Conservation (phyloP, 2,113 vertebrate genomes). For the Festucalex cinctus region DNA sequence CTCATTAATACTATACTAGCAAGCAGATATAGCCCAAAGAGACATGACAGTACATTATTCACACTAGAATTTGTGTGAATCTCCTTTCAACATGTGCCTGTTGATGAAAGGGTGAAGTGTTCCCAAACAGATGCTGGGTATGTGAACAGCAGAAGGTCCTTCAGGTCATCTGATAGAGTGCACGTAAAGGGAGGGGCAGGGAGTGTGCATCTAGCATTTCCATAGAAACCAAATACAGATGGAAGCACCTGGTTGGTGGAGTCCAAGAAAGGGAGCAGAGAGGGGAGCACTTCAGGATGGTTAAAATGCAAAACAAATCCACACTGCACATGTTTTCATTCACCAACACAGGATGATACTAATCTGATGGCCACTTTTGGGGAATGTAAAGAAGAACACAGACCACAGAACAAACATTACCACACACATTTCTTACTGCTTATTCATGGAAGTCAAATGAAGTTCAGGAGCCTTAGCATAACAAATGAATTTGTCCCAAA, state of each 20-base stretch:
- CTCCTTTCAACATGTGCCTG: constrained; percentile 8
- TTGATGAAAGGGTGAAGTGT: constrained; percentile 27
- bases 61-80: neutral
- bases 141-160: constrained; percentile 28
- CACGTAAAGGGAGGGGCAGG: constrained; percentile 45
- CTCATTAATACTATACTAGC: too few species aligned
- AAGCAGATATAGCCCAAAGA: neutral
- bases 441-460: constrained; percentile 1
- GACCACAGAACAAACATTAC: constrained; percentile 20
- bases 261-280: constrained; percentile 22
- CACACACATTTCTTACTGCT: neutral
- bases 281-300: constrained; percentile 49
- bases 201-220: constrained; percentile 33
- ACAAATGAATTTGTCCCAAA: constrained; percentile 11
- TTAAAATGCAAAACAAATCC: constrained; percentile 38
- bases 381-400: constrained; percentile 25
- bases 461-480: neutral
- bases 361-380: neutral
- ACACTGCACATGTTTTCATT: constrained; percentile 25
- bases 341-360: constrained; percentile 42
- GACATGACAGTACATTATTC: neutral
- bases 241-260: constrained; percentile 55
- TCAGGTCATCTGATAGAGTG: constrained; percentile 59
- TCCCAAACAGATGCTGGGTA: constrained; percentile 30
- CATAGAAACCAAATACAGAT: constrained; percentile 50